Percentiles rank a stretch among this genome's conserved stretches.
Evolutionary conservation across 2,888 invertebrate species (phyloP).

Genomic region (Perdita meconis): DNA sequence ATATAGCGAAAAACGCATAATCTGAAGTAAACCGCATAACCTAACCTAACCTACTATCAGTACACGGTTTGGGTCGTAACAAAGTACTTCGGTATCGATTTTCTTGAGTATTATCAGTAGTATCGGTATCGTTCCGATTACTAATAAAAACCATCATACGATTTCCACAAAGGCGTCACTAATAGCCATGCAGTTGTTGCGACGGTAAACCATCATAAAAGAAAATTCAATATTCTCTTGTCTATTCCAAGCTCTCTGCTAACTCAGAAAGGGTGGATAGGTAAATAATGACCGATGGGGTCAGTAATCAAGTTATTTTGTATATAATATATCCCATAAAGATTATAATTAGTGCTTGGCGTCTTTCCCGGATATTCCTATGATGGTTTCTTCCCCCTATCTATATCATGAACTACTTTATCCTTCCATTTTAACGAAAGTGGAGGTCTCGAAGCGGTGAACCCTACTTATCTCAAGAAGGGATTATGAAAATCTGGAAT

Average conservation of each 20-base stretch:
- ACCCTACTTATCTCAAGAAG: conserved; percentile 35
- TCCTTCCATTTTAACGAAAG: conserved; percentile 37
- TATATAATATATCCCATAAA: neutral
- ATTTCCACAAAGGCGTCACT: no score
- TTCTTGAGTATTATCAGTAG: no score
- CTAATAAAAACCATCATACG: no score
- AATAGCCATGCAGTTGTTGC: no score
- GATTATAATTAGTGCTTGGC: conserved; percentile 17
- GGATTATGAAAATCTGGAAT: conserved; percentile 58
- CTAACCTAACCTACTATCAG: no score
- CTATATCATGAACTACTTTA: conserved; percentile 28
- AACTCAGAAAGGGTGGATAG: neutral
- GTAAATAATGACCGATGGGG: conserved; percentile 4
- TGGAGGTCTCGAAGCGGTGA: conserved; percentile 19
- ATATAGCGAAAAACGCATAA: no score
- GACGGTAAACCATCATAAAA: no score
- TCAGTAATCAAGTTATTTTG: neutral
- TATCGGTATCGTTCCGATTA: no score
- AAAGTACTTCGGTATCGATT: no score
- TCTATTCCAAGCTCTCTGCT: neutral
- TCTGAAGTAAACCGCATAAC: no score
- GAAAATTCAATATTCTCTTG: no score
- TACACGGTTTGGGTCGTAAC: no score
- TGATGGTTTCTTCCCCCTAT: conserved; percentile 22
- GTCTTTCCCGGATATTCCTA: neutral